Evolutionary conservation across 2,888 invertebrate genomes (phyloP).

Genomic region (Gastrophysa polygoni): DNA sequence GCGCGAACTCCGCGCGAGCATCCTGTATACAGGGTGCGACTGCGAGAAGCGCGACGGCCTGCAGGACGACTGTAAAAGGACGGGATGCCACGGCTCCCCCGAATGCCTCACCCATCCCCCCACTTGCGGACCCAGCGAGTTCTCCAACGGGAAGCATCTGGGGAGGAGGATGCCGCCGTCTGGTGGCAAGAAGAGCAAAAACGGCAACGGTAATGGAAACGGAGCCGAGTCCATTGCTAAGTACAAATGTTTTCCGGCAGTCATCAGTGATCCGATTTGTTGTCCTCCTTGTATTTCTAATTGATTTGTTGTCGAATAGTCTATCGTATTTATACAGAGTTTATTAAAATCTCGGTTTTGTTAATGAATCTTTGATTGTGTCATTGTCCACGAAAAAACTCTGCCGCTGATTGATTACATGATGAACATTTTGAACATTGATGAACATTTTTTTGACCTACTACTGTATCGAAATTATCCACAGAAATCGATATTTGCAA

Average conservation of each 20-base stretch:
- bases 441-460: too few species aligned
- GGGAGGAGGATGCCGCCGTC: slow-evolving; percentile 35
- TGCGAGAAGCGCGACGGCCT: slow-evolving; percentile 67
- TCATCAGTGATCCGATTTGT: slow-evolving; percentile 35
- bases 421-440: too few species aligned
- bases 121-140: slow-evolving; percentile 59
- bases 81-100: slow-evolving; percentile 61
- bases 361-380: too few species aligned
- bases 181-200: slow-evolving; percentile 8
- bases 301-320: neutral
- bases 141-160: slow-evolving; percentile 53
- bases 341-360: too few species aligned
- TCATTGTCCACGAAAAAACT: too few species aligned
- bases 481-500: too few species aligned
- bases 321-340: neutral
- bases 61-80: slow-evolving; percentile 65
- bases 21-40: slow-evolving; percentile 64
- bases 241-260: slow-evolving; percentile 43
- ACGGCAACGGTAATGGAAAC: slow-evolving; percentile 9
- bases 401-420: too few species aligned
- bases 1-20: slow-evolving; percentile 62
- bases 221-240: slow-evolving; percentile 12
- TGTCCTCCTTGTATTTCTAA: slow-evolving; percentile 9
- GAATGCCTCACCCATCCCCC: slow-evolving; percentile 61
- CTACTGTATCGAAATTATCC: too few species aligned